These are phyloP conservation scores for Telmatherina bonti DNA, from an alignment of 2,797 vertebrate genomes.

Conservation along the genomic window DNA sequence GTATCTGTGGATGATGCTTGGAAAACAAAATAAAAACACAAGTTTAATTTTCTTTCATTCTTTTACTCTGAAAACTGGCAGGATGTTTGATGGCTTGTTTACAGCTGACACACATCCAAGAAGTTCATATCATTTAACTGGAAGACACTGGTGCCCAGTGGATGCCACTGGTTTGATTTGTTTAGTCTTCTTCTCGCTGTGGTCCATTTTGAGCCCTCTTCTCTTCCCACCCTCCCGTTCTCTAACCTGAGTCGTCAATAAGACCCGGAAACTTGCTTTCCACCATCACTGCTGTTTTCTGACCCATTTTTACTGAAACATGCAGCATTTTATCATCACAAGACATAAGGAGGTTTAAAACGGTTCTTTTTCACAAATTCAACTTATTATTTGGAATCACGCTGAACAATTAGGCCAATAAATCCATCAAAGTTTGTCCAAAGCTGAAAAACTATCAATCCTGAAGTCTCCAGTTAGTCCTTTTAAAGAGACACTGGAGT, in stretches of 20 bases:
- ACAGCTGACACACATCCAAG: slow-evolving; percentile 3
- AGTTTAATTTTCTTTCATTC: too few relatives aligned
- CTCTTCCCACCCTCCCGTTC: neutral
- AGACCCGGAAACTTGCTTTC: too few relatives aligned
- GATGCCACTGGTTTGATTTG: neutral
- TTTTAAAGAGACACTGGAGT: too few relatives aligned
- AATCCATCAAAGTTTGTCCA: too few relatives aligned
- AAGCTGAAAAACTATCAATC: neutral
- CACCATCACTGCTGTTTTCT: neutral
- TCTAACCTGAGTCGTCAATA: neutral
- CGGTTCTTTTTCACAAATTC: neutral
- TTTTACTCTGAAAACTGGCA: too few relatives aligned
- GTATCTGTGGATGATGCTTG: too few relatives aligned
- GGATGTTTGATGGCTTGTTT: too few relatives aligned
- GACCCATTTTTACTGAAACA: neutral
- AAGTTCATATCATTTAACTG: slow-evolving; percentile 28
- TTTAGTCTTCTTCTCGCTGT: slow-evolving; percentile 4
- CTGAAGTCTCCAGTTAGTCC: neutral
- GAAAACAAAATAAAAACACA: too few relatives aligned
- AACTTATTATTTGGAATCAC: too few relatives aligned
- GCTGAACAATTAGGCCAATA: too few relatives aligned
- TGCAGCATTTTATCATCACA: slow-evolving; percentile 1
- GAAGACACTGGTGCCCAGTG: slow-evolving; percentile 3
- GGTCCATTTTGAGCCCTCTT: slow-evolving; percentile 1
- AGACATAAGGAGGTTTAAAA: too few relatives aligned